Conservation (phyloP, 1,140 invertebrate species). For the Pteromalus puparum region DNA sequence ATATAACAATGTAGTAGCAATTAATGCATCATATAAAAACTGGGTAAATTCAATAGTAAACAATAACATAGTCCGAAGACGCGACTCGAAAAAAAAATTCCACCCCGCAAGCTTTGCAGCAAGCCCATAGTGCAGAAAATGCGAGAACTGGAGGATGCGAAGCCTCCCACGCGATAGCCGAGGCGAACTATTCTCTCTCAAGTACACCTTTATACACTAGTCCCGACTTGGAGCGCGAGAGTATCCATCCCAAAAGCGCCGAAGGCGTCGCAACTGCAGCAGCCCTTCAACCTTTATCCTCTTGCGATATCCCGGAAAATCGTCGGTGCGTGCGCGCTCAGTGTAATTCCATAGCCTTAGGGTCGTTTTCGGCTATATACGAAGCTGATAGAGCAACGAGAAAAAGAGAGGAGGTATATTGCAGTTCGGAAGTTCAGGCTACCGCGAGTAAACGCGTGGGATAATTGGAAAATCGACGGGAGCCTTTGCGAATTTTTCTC, state of each 20-base stretch:
- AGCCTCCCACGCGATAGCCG: constrained; percentile 66
- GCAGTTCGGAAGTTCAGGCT: neutral
- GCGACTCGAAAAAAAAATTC: constrained; percentile 37
- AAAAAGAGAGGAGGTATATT: neutral
- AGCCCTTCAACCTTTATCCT: constrained; percentile 23
- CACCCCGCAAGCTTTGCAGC: constrained; percentile 38
- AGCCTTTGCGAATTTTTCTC: constrained; percentile 25
- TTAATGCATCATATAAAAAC: too few relatives aligned
- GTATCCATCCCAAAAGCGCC: constrained; percentile 46
- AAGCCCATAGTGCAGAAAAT: constrained; percentile 38
- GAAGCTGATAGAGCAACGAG: neutral
- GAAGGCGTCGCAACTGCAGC: constrained; percentile 35
- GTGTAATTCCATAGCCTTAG: neutral
- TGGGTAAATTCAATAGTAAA: too few relatives aligned
- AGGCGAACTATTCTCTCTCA: constrained; percentile 28
- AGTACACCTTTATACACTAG: neutral
- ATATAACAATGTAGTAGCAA: too few relatives aligned
- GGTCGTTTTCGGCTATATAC: neutral
- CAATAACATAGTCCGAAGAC: neutral
- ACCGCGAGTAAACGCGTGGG: constrained; percentile 36
- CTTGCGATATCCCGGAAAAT: constrained; percentile 36
- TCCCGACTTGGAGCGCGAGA: neutral
- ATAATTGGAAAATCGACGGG: constrained; percentile 43
- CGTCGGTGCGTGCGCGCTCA: constrained; percentile 3
- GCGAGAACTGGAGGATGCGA: constrained; percentile 63